Evolutionary conservation across 2,888 invertebrate species (phyloP).

Genomic region (Parnassius smintheus): DNA sequence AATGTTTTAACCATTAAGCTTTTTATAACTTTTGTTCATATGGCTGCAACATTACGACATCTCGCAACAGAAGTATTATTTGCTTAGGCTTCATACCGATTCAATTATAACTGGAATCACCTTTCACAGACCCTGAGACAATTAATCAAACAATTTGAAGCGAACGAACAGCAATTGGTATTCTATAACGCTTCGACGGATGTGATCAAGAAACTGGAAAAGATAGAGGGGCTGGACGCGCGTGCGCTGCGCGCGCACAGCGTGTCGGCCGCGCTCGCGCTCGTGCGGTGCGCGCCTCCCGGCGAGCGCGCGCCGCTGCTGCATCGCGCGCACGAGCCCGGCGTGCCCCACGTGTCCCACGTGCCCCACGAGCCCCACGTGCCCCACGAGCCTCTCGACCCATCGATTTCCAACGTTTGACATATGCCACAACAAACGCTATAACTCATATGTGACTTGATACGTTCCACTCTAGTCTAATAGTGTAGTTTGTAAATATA

Average conservation of each 20-base stretch:
- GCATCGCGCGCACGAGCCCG: constrained; percentile 24
- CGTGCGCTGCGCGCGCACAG: constrained; percentile 38
- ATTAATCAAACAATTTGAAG: constrained; percentile 78
- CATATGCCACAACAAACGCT: background rate
- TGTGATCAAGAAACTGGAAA: constrained; percentile 40
- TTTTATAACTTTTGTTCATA: too few species aligned
- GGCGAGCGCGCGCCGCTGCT: constrained; percentile 2
- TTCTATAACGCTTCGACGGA: constrained; percentile 61
- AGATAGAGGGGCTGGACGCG: constrained; percentile 40
- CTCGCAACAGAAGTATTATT: too few species aligned
- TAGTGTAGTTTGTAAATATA: background rate
- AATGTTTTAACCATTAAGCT: too few species aligned
- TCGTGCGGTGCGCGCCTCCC: constrained; percentile 24
- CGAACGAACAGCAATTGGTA: constrained; percentile 71
- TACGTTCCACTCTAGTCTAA: too few species aligned
- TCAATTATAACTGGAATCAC: background rate
- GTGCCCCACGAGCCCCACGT: too few species aligned
- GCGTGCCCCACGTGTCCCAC: background rate
- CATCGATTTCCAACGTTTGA: background rate
- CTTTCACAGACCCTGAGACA: constrained; percentile 80
- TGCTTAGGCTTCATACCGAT: too few species aligned
- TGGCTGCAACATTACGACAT: too few species aligned
- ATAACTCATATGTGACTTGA: too few species aligned
- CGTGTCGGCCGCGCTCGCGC: constrained; percentile 20
- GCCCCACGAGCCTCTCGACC: too few species aligned